These are phyloP conservation scores for Styela clava DNA, from an alignment of 23 tunicate genomes.

Conservation along the genomic window DNA sequence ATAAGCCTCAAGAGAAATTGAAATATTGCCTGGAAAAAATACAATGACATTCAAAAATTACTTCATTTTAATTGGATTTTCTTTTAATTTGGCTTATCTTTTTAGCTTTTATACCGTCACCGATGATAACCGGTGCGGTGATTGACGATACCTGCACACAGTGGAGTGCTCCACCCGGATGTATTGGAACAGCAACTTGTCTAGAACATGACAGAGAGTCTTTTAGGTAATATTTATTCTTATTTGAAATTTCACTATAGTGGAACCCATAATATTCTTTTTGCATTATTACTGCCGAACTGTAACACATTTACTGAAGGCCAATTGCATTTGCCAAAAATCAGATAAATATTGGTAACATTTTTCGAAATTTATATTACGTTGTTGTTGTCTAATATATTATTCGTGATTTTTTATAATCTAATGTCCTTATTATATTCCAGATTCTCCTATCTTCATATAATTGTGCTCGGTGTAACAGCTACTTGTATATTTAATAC, in stretches of 20 bases:
- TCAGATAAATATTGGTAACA: too few species aligned
- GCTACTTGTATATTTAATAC: constrained; percentile 15
- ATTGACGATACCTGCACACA: constrained; percentile 64
- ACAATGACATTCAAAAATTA: too few species aligned
- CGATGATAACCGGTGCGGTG: constrained; percentile 66
- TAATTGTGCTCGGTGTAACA: constrained; percentile 6
- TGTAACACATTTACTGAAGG: background rate
- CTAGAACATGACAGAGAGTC: constrained; percentile 37
- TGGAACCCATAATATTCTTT: background rate
- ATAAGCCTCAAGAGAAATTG: too few species aligned
- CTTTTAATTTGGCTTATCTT: background rate
- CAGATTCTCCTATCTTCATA: constrained; percentile 11
- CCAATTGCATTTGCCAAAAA: too few species aligned
- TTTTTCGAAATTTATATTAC: too few species aligned
- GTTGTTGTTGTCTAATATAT: too few species aligned
- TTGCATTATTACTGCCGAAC: background rate
- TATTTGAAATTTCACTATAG: background rate
- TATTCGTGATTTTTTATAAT: too few species aligned
- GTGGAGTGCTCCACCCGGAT: constrained; percentile 47
- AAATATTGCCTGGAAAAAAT: too few species aligned
- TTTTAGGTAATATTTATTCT: constrained; percentile 44
- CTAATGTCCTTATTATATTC: too few species aligned
- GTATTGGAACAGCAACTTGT: constrained; percentile 41
- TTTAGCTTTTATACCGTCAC: constrained; percentile 82
- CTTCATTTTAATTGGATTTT: too few species aligned